Percentiles rank a stretch among this genome's conserved stretches.
Evolutionary conservation across 2,113 vertebrate species (phyloP).

Genomic region (Mesoclemmys tuberculata): DNA sequence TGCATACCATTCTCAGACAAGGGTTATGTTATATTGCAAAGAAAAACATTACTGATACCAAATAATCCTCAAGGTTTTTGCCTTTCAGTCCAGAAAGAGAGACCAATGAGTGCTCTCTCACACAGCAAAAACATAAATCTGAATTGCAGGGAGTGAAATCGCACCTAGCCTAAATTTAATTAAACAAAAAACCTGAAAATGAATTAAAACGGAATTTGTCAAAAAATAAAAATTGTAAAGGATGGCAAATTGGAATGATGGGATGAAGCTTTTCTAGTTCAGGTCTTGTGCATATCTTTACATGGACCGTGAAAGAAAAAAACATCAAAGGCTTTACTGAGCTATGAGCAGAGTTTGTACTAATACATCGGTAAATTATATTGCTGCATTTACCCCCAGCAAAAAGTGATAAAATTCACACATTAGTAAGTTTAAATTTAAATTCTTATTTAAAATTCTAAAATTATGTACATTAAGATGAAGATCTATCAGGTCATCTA

Average conservation of each 20-base stretch:
- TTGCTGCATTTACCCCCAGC: not conserved
- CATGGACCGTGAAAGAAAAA: conserved; percentile 11
- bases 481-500: not conserved
- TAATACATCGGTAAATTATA: not conserved
- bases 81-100: conserved; percentile 47
- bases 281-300: conserved; percentile 11
- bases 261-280: conserved; percentile 50
- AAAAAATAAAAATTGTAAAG: conserved; percentile 26
- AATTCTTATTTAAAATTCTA: not conserved
- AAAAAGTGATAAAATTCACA: not conserved
- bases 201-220: conserved; percentile 58
- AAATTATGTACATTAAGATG: not conserved
- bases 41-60: conserved; percentile 37
- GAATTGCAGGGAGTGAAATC: conserved; percentile 53
- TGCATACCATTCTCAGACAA: not conserved
- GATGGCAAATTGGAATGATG: not conserved
- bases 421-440: not conserved
- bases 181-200: conserved; percentile 43
- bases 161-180: conserved; percentile 53
- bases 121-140: conserved; percentile 40
- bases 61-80: conserved; percentile 52
- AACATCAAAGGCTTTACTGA: not conserved
- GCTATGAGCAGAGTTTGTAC: not conserved
- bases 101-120: conserved; percentile 35
- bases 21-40: not conserved